Evolutionary conservation across 1,140 invertebrate genomes (phyloP).

Genomic region (Uloborus diversus): DNA sequence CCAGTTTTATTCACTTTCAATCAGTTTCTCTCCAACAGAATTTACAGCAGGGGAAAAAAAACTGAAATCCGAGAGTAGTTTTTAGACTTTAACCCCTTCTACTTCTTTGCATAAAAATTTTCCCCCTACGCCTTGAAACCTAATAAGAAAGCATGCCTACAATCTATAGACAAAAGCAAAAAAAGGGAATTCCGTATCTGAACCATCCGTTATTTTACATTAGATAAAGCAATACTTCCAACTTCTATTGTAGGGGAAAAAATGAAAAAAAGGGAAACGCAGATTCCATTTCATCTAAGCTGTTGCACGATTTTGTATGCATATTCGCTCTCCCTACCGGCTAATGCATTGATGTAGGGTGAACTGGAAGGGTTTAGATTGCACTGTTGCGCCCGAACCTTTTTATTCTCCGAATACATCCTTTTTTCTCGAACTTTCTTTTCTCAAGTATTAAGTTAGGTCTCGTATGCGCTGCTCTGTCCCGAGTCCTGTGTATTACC

Average conservation of each 20-base stretch:
- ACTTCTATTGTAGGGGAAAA: neutral
- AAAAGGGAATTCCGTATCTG: neutral
- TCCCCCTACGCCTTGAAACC: neutral
- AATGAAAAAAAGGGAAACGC: conserved; percentile 13
- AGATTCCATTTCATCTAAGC: conserved; percentile 49
- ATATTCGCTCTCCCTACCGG: conserved; percentile 16
- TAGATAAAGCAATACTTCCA: conserved; percentile 44
- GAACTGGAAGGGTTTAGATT: conserved; percentile 5
- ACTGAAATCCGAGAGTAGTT: neutral
- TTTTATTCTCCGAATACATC: conserved; percentile 30
- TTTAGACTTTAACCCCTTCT: neutral
- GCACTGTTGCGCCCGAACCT: conserved; percentile 19
- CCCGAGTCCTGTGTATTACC: neutral
- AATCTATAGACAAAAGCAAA: neutral
- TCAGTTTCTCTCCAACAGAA: neutral
- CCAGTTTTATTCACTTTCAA: conserved; percentile 1
- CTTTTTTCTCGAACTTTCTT: neutral
- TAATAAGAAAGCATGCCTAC: neutral
- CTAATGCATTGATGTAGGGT: conserved; percentile 29
- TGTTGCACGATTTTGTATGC: conserved; percentile 52
- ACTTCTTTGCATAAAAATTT: conserved; percentile 4
- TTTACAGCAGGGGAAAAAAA: neutral
- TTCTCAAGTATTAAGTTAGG: conserved; percentile 21
- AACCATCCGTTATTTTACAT: conserved; percentile 54
- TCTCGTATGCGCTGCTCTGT: neutral